Percentiles rank a stretch among this genome's conserved stretches.
phyloP scores from a whole-genome alignment of 1,140 invertebrate genomes.

The Cyclina sinensis region DNA sequence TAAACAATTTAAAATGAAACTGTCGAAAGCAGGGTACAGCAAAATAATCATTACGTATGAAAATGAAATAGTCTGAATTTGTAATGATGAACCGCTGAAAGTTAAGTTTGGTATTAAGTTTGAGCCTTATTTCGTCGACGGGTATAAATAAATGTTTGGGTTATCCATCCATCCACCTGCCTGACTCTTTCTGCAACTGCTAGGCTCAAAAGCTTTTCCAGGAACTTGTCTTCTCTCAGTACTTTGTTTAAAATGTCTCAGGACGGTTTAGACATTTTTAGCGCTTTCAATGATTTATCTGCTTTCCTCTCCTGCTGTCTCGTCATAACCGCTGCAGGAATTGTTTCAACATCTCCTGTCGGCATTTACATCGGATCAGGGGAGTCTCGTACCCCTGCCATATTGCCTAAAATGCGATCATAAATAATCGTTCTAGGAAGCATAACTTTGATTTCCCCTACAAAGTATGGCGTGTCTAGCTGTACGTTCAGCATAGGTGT shows the following conservation, averaged over 20 bases:
- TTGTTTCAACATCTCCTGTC: neutral
- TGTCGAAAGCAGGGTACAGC: too few relatives aligned
- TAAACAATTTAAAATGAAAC: too few relatives aligned
- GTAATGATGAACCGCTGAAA: too few relatives aligned
- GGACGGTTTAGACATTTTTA: neutral
- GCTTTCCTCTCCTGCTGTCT: neutral
- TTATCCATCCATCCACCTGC: neutral
- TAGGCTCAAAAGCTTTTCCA: neutral
- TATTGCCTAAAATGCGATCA: neutral
- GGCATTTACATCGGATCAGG: too few relatives aligned
- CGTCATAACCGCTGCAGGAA: neutral
- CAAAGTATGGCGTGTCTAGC: slow-evolving; percentile 2
- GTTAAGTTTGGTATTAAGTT: too few relatives aligned
- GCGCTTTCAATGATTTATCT: neutral
- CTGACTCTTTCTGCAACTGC: neutral
- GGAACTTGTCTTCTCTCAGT: neutral
- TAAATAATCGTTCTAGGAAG: too few relatives aligned
- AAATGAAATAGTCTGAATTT: too few relatives aligned
- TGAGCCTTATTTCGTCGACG: too few relatives aligned
- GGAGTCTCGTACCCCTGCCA: neutral
- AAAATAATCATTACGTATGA: too few relatives aligned
- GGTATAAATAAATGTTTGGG: too few relatives aligned
- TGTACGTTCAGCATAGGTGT: neutral
- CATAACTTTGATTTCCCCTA: too few relatives aligned
- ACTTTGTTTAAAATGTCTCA: neutral